Conservation (phyloP, 2,113 vertebrate genomes). For the Cyprinodon tularosa region DNA sequence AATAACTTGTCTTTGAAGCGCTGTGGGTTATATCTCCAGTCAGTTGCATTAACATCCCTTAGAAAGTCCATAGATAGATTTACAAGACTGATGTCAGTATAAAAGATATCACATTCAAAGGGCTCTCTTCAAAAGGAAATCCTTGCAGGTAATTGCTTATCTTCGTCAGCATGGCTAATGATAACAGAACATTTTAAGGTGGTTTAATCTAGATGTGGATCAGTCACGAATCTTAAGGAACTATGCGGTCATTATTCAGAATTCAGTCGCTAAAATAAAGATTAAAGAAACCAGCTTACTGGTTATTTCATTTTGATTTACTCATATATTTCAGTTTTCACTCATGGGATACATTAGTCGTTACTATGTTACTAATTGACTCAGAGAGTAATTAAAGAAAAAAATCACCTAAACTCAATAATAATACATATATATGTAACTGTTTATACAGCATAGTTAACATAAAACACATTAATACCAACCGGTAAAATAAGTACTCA, state of each 20-base stretch:
- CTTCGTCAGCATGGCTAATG: slow-evolving; percentile 20
- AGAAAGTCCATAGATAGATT: slow-evolving; percentile 55
- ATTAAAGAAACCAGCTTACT: slow-evolving; percentile 1
- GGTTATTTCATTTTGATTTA: neutral
- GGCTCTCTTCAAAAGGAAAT: slow-evolving; percentile 58
- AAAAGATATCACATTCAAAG: slow-evolving; percentile 63
- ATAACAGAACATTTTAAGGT: slow-evolving; percentile 34
- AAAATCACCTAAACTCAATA: too few relatives aligned
- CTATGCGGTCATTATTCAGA: slow-evolving; percentile 11
- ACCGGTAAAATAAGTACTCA: neutral
- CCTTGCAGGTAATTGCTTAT: slow-evolving; percentile 53
- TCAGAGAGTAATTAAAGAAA: too few relatives aligned
- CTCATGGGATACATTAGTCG: neutral
- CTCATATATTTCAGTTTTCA: neutral
- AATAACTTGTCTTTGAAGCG: slow-evolving; percentile 57
- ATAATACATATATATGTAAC: too few relatives aligned
- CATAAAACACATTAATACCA: neutral
- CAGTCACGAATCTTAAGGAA: slow-evolving; percentile 12
- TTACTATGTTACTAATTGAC: too few relatives aligned
- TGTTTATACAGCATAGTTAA: neutral
- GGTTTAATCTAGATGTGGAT: slow-evolving; percentile 38
- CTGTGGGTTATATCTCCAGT: slow-evolving; percentile 39
- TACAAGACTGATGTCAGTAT: slow-evolving; percentile 53
- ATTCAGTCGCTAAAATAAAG: slow-evolving; percentile 30
- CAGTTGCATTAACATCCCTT: slow-evolving; percentile 43